These are phyloP conservation scores for Scaptodrosophila latifasciaeformis DNA, from an alignment of 2,888 invertebrate species.

Conservation along the genomic window DNA sequence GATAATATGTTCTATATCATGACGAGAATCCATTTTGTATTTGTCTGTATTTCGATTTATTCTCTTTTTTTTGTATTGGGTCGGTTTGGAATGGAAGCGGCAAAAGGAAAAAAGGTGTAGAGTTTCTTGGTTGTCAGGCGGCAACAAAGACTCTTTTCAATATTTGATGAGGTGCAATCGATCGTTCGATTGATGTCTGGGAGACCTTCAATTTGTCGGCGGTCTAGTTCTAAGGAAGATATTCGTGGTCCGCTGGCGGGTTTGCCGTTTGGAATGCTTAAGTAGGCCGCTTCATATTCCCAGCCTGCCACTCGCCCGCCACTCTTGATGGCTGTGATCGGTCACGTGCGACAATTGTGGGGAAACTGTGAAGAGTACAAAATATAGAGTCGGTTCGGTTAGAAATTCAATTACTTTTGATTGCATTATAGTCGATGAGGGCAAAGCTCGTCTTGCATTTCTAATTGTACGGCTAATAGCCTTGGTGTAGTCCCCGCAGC, in stretches of 20 bases:
- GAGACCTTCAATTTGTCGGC: too few relatives aligned
- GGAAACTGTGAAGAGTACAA: constrained; percentile 17
- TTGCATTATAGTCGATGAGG: constrained; percentile 36
- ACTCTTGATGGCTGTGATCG: too few relatives aligned
- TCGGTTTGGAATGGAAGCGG: too few relatives aligned
- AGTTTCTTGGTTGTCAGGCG: too few relatives aligned
- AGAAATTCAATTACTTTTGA: constrained; percentile 12
- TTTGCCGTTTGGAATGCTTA: constrained; percentile 50
- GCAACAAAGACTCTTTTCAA: neutral
- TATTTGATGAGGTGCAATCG: constrained; percentile 28
- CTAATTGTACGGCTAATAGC: constrained; percentile 32
- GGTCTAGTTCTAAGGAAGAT: too few relatives aligned
- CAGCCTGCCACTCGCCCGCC: constrained; percentile 48
- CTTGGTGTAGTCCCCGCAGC: constrained; percentile 4
- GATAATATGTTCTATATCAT: constrained; percentile 95
- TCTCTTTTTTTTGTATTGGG: too few relatives aligned
- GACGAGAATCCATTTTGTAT: constrained; percentile 88
- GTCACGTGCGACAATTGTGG: constrained; percentile 39
- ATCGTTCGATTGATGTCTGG: constrained; percentile 36
- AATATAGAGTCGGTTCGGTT: too few relatives aligned
- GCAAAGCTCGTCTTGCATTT: neutral
- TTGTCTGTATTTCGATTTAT: neutral
- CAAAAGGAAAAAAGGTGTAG: too few relatives aligned
- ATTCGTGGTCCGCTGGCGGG: neutral
- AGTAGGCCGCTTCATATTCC: constrained; percentile 41